Conservation (phyloP, 2,888 invertebrate genomes). For the Notodonta ziczac region DNA sequence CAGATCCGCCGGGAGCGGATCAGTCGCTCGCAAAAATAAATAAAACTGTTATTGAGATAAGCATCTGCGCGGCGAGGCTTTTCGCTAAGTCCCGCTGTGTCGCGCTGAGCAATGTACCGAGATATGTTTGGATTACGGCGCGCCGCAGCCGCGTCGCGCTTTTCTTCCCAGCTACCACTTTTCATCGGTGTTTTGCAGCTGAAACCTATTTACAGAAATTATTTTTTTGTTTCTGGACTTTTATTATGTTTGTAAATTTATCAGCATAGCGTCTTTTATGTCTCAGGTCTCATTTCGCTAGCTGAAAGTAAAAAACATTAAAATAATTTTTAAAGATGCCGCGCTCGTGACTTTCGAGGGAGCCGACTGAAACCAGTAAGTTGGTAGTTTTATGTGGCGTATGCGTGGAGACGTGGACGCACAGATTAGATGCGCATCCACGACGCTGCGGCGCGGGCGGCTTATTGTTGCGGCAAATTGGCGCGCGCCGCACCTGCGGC, state of each 20-base stretch:
- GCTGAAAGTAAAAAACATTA: conserved; percentile 26
- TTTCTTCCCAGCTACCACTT: conserved; percentile 65
- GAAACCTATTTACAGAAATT: conserved; percentile 63
- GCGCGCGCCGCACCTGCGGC: conserved; percentile 66
- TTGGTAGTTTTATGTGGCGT: conserved; percentile 23
- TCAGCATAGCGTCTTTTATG: conserved; percentile 17
- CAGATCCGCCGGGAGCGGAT: conserved; percentile 75
- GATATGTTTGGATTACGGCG: conserved; percentile 80
- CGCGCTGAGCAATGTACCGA: conserved; percentile 81
- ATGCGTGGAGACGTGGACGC: conserved; percentile 47
- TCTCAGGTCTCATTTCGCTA: conserved; percentile 26
- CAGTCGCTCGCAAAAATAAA: conserved; percentile 82
- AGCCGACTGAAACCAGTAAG: conserved; percentile 31
- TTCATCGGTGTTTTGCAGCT: conserved; percentile 75
- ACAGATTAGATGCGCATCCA: conserved; percentile 47
- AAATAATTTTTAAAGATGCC: conserved; percentile 28
- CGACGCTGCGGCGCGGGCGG: conserved; percentile 29
- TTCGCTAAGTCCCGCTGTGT: conserved; percentile 82
- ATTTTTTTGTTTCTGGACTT: conserved; percentile 31
- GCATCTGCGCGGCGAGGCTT: conserved; percentile 81
- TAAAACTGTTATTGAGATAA: conserved; percentile 85
- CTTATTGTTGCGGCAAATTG: conserved; percentile 66
- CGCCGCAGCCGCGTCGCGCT: conserved; percentile 61
- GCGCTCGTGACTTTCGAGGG: conserved; percentile 25
- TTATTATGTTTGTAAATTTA: conserved; percentile 11